Base-by-base conservation (phyloP, 2,888 invertebrate species). In the Xanthia icteritia region DNA sequence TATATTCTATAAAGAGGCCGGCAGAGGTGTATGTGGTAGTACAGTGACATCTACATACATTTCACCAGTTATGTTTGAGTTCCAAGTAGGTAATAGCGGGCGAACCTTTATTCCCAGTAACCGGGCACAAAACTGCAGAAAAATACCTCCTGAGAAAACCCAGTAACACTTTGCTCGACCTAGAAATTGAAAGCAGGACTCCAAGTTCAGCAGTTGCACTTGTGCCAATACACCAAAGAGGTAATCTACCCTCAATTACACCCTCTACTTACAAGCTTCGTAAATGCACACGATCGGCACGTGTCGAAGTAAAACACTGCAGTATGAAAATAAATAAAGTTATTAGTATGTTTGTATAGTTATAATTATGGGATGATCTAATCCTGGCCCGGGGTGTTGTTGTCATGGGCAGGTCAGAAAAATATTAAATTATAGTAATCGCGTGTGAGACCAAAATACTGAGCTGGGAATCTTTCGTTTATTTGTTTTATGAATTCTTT, bases 321-420 rank as follows among this genome's bases (percentile, higher is more conserved):
- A 68, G 39, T 86, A 81, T 76, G 48, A 74, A 81, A 31, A 60
- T 73, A 86, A 86, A 86, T 79, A 86, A 83, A 79, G 76, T 78
- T 82, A 77, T 86, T 80, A 81, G 78, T 86, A 39, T 86, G 83
- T 86, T 86, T 86, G 85, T 85, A 39, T 70, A 67, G 27, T 64
- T 85, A 77, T 83, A 77, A 86, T 86, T 86, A 81, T 83, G 71
- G 73, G 48, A 60, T 73, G 63, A 73, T 83, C 15, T 85, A 73
- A 86, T 86, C 81, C 64, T 69, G 2, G 63, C 86, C 76, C 11
- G 56, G 42, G 77, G 86, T 31, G 58, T 60, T 42, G 56, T 27
- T 79, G 83, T 84, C 84, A 73, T 72, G 61, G 20, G 58, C 83
- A 83, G 56, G 17, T 65, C 65, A 48, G 9, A 73, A 48, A 74